phyloP scores from a whole-genome alignment of 2,888 invertebrate genomes.

The Macrostomum cliftonense region DNA sequence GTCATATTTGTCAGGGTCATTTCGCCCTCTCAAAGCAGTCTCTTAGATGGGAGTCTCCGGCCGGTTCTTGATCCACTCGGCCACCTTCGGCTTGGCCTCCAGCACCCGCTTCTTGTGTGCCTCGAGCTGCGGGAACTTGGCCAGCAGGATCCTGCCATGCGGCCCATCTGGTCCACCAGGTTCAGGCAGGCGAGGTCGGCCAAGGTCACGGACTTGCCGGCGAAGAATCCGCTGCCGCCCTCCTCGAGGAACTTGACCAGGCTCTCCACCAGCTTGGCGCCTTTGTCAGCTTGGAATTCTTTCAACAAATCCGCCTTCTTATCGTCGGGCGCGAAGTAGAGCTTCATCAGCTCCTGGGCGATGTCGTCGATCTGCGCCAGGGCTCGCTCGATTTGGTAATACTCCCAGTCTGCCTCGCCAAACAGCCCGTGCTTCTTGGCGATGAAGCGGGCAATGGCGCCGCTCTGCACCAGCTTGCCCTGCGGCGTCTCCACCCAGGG shows the following conservation, averaged over 20 bases:
- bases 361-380: conserved; percentile 4
- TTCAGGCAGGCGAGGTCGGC: conserved; percentile 4
- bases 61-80: conserved; percentile 15
- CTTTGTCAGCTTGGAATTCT: not conserved
- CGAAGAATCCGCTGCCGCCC: conserved; percentile 5
- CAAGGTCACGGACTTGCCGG: conserved; percentile 5
- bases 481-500: too few relatives aligned
- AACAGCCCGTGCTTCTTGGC: not conserved
- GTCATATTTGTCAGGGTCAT: too few relatives aligned
- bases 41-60: conserved; percentile 10
- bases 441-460: too few relatives aligned
- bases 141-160: conserved; percentile 3
- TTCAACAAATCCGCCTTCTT: conserved; percentile 5
- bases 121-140: conserved; percentile 13
- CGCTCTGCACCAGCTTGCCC: too few relatives aligned
- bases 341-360: conserved; percentile 1
- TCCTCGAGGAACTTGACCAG: not conserved
- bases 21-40: too few relatives aligned
- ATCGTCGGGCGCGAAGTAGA: conserved; percentile 6
- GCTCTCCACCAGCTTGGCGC: too few relatives aligned
- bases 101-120: conserved; percentile 12
- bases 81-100: conserved; percentile 12
- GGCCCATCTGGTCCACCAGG: conserved; percentile 1
- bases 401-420: too few relatives aligned
- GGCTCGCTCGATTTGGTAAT: too few relatives aligned